phyloP scores from a whole-genome alignment of 2,888 invertebrate species.

The Drosophila paranaensis region DNA sequence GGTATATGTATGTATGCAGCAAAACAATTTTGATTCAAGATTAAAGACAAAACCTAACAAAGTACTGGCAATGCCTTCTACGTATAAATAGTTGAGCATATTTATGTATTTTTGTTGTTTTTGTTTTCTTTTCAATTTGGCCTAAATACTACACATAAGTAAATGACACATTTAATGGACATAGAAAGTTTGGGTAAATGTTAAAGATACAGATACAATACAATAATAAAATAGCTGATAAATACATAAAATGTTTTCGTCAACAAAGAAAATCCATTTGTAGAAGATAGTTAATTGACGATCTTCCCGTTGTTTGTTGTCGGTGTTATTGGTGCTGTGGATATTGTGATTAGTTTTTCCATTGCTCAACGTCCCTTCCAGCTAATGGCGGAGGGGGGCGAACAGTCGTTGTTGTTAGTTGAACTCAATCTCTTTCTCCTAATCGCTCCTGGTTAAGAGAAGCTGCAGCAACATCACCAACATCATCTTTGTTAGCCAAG shows the following conservation, averaged over 20 bases:
- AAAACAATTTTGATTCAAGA: constrained; percentile 48
- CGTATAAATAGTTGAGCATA: constrained; percentile 56
- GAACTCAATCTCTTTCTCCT: constrained; percentile 58
- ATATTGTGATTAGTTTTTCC: constrained; percentile 46
- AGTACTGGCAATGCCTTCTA: constrained; percentile 35
- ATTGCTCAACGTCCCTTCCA: constrained; percentile 89
- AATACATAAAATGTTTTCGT: constrained; percentile 58
- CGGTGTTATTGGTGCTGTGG: constrained; percentile 41
- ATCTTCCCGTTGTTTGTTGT: constrained; percentile 32
- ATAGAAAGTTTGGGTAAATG: constrained; percentile 71
- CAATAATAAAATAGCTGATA: constrained; percentile 58
- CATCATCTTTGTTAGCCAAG: constrained; percentile 64
- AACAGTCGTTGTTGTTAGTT: constrained; percentile 74
- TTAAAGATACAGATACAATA: constrained; percentile 56
- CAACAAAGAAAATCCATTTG: constrained; percentile 34
- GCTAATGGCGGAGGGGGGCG: constrained; percentile 86
- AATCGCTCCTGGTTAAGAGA: constrained; percentile 40
- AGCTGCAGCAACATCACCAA: constrained; percentile 58
- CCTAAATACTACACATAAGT: constrained; percentile 71
- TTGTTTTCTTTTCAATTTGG: constrained; percentile 38
- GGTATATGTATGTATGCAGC: constrained; percentile 41
- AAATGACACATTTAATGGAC: constrained; percentile 77
- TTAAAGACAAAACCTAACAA: constrained; percentile 49
- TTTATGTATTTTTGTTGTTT: constrained; percentile 28
- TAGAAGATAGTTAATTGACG: constrained; percentile 64